phyloP scores from a whole-genome alignment of 2,888 invertebrate species.

The Lycocerus yunnanus region DNA sequence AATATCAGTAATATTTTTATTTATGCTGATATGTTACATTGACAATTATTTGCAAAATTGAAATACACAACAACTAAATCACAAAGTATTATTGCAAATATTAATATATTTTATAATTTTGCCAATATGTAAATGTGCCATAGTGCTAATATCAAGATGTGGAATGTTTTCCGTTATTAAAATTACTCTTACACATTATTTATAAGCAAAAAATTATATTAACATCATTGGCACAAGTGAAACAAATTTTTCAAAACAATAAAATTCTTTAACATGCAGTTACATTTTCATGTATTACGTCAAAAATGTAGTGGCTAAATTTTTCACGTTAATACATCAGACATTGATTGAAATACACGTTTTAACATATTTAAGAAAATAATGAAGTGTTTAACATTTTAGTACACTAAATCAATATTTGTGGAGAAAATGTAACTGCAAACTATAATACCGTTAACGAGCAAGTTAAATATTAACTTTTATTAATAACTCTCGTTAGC shows the following conservation, averaged over 20 bases:
- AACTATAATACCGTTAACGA: neutral
- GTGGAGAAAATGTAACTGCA: neutral
- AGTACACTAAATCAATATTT: neutral
- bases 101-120: constrained; percentile 32
- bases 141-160: constrained; percentile 34
- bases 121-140: constrained; percentile 33
- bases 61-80: constrained; percentile 37
- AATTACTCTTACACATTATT: constrained; percentile 6
- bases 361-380: neutral
- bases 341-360: neutral
- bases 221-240: constrained; percentile 27
- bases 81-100: constrained; percentile 41
- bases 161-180: constrained; percentile 38
- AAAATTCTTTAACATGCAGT: constrained; percentile 8
- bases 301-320: neutral
- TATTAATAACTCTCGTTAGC: neutral
- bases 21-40: constrained; percentile 45
- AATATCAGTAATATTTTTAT: constrained; percentile 36
- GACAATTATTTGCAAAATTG: constrained; percentile 44
- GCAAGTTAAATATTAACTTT: neutral
- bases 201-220: constrained; percentile 10
- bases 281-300: neutral
- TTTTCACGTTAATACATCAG: neutral
- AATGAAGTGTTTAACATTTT: neutral
- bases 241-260: constrained; percentile 7